phyloP scores from a whole-genome alignment of 2,113 vertebrate genomes.

The Petrocephalus zakoni region DNA sequence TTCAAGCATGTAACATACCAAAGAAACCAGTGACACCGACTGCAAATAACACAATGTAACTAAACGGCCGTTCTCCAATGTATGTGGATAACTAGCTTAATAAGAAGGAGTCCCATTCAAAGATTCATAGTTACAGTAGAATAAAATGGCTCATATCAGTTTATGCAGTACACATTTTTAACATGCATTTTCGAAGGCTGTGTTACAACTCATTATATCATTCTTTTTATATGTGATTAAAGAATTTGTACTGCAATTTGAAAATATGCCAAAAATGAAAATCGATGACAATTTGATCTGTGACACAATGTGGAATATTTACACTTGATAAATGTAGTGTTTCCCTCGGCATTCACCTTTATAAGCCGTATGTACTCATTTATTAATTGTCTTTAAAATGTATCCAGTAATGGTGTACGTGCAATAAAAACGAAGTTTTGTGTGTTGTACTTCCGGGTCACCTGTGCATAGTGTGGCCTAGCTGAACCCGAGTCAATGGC shows the following conservation, averaged over 20 bases:
- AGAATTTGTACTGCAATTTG: background rate
- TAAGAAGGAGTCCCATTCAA: background rate
- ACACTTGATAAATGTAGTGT: background rate
- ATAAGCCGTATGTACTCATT: background rate
- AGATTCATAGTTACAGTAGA: background rate
- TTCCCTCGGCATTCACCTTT: background rate
- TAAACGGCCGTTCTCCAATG: background rate
- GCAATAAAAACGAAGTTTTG: conserved; percentile 8
- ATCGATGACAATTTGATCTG: too few species aligned
- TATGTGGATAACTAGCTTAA: background rate
- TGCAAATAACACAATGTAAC: background rate
- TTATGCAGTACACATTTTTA: background rate
- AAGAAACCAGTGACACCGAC: background rate
- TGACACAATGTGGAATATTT: background rate
- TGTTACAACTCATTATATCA: background rate
- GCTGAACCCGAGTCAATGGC: conserved; percentile 32
- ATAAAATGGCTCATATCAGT: background rate
- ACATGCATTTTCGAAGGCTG: background rate
- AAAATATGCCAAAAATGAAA: background rate
- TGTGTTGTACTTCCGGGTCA: conserved; percentile 33
- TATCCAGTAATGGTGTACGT: background rate
- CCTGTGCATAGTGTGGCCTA: conserved; percentile 22
- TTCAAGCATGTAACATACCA: background rate
- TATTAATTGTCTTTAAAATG: background rate
- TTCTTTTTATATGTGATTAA: background rate